phyloP scores from a whole-genome alignment of 53 echinoderm and acorn worm genomes.

The Patiria pectinifera region DNA sequence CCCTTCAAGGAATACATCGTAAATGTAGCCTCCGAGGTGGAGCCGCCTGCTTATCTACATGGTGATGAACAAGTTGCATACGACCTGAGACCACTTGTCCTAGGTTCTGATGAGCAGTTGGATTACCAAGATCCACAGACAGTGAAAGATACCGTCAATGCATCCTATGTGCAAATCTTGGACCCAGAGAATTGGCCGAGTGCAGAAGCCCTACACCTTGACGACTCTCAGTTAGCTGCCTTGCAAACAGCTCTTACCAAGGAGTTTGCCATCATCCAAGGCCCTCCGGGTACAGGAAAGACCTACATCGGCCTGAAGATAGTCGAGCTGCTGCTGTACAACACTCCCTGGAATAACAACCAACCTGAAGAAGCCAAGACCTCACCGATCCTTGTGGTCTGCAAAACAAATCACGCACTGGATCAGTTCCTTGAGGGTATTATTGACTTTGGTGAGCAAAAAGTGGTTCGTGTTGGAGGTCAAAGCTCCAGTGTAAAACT shows the following conservation, averaged over 20 bases:
- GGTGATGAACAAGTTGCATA: slow-evolving; percentile 44
- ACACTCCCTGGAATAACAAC: slow-evolving; percentile 51
- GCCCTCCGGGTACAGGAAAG: slow-evolving; percentile 96
- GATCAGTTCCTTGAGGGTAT: slow-evolving; percentile 97
- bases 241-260: slow-evolving; percentile 82
- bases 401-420: slow-evolving; percentile 93
- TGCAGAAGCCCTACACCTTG: slow-evolving; percentile 66
- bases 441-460: slow-evolving; percentile 43
- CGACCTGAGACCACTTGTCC: slow-evolving; percentile 70
- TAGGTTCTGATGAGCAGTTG: neutral
- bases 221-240: slow-evolving; percentile 80
- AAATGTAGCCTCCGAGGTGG: slow-evolving; percentile 33
- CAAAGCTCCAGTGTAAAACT: slow-evolving; percentile 68
- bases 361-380: neutral
- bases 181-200: slow-evolving; percentile 67
- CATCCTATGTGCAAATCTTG: slow-evolving; percentile 25
- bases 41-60: slow-evolving; percentile 74
- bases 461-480: slow-evolving; percentile 76
- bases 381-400: slow-evolving; percentile 81
- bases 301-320: slow-evolving; percentile 94
- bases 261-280: slow-evolving; percentile 89
- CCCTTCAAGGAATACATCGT: slow-evolving; percentile 84
- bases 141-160: neutral
- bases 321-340: slow-evolving; percentile 73
- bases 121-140: too few species aligned